Base-by-base conservation (phyloP, 2,797 vertebrate genomes). In the Pangasius macronema region DNA sequence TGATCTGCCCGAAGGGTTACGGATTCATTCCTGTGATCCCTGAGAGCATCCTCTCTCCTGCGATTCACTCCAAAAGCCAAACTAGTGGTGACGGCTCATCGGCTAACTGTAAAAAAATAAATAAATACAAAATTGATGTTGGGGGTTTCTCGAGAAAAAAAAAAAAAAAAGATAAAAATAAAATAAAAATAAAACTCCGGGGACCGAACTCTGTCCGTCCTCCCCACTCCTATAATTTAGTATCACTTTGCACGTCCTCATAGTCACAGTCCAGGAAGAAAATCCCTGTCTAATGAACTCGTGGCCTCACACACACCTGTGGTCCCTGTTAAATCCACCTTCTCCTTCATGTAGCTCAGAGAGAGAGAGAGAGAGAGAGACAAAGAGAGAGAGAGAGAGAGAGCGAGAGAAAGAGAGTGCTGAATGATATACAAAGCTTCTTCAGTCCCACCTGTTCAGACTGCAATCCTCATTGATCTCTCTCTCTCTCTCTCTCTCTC, bases 251-350 rank as follows among this genome's bases (percentile, higher is more conserved):
- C n/a, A n/a, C n/a, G n/a, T n/a, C n/a, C n/a, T n/a, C n/a, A n/a
- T n/a, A n/a, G n/a, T n/a, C n/a, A n/a, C n/a, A n/a, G n/a, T n/a
- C n/a, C n/a, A n/a, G n/a, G n/a, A n/a, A 92, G 92, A 92, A 93
- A 94, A 95, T 94, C 92, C 91, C 75, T 83, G 85, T 91, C 90
- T 93, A 94, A 95, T 91, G 92, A 95, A 92, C 93, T 87, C 85
- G 89, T 91, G 91, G 92, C 88, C 88, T 77, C 75, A 79, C 80
- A 86, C 90, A 90, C 91, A 91, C 89, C 92, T 92, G 87, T 68
- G 86, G 90, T 85, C 65, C 67, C 75, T 0, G 8, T n/a, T 73
- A 77, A 90, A 82, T 88, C 88, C 73, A 81, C 36, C 13, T 3
- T 10, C 73, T 82, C 10, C 53, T 68, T 67, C 84, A 83, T 63